Evolutionary conservation across 2,113 vertebrate genomes (phyloP).

Genomic region (Lathamus discolor): DNA sequence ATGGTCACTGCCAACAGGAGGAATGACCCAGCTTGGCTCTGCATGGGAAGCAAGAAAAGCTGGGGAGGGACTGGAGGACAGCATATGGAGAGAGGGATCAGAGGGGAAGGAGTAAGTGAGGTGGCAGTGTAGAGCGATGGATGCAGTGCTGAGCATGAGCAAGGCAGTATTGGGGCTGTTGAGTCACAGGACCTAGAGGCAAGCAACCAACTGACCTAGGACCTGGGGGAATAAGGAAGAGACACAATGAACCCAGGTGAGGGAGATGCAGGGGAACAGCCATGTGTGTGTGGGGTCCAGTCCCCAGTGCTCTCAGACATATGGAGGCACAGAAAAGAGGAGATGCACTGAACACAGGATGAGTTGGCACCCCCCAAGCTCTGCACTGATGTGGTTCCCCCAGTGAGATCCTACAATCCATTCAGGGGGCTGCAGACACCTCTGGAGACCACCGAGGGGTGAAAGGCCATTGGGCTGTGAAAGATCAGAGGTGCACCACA

Average conservation of each 20-base stretch:
- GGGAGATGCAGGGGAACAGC: neutral
- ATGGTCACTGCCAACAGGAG: neutral
- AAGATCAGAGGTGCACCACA: neutral
- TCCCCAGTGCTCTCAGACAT: neutral
- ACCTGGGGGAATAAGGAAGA: neutral
- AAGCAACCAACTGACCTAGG: neutral
- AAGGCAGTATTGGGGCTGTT: neutral
- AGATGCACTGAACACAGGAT: neutral
- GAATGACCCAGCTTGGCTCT: neutral
- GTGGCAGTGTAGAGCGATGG: neutral
- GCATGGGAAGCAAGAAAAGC: neutral
- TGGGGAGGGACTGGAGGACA: neutral
- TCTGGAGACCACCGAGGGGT: neutral
- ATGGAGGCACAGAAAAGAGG: neutral
- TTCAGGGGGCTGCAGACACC: neutral
- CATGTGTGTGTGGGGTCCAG: fast-evolving
- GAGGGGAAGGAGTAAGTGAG: neutral
- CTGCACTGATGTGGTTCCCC: neutral
- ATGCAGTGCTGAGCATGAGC: neutral
- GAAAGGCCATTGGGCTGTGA: neutral
- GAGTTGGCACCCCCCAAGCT: neutral
- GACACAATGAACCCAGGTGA: neutral
- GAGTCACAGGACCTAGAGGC: neutral
- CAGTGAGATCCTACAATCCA: neutral
- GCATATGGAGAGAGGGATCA: neutral